Percentiles rank a stretch among this genome's conserved stretches.
phyloP scores from a whole-genome alignment of 2,113 vertebrate genomes.

The Sinosuthora webbiana region DNA sequence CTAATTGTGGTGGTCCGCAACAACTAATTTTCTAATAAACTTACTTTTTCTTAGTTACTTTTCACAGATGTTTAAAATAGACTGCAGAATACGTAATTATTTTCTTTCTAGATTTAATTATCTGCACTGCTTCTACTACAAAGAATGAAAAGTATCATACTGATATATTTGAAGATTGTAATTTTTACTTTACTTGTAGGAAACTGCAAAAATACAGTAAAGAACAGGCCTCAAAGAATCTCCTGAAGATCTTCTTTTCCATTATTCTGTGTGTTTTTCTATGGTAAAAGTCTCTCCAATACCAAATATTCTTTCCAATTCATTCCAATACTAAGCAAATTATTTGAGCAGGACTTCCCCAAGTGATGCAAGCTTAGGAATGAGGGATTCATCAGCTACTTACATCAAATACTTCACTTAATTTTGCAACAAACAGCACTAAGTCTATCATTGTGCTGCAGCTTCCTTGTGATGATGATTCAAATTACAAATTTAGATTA shows the following conservation, averaged over 20 bases:
- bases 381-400: not conserved
- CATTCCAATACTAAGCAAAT: not conserved
- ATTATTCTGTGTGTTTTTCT: not conserved
- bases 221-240: not conserved
- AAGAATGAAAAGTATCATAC: not conserved
- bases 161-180: not conserved
- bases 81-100: not conserved
- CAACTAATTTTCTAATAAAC: not conserved
- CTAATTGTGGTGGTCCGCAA: no score
- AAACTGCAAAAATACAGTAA: not conserved
- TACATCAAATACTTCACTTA: not conserved
- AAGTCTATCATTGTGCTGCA: not conserved
- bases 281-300: not conserved
- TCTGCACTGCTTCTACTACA: not conserved
- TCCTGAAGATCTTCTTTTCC: not conserved
- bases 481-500: not conserved
- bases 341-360: not conserved
- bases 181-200: not conserved
- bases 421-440: not conserved
- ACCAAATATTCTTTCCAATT: not conserved
- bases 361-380: not conserved
- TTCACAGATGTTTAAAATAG: not conserved
- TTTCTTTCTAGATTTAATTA: not conserved
- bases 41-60: not conserved
- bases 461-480: not conserved